Percentiles rank a stretch among this genome's conserved stretches.
phyloP scores from a whole-genome alignment of 2,113 vertebrate genomes.

The Salminus brasiliensis region DNA sequence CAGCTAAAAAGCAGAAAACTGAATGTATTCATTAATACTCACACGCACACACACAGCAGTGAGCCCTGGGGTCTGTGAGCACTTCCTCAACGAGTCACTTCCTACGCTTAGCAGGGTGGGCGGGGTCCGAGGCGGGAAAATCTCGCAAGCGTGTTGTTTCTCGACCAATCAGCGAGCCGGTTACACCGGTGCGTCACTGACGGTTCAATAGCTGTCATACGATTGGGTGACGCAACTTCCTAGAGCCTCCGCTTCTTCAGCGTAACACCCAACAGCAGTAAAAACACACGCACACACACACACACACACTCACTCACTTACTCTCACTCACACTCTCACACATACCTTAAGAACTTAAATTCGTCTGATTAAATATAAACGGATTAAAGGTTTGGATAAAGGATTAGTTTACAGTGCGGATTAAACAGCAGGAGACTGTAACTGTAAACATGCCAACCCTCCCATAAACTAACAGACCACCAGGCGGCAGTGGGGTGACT shows the following conservation, averaged over 20 bases:
- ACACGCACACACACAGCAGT: not conserved
- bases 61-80: not conserved
- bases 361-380: not conserved
- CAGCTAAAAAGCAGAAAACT: not conserved
- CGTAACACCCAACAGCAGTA: not conserved
- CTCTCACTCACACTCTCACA: too few relatives aligned
- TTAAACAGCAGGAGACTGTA: too few relatives aligned
- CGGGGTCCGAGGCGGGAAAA: not conserved
- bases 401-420: too few relatives aligned
- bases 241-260: not conserved
- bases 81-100: not conserved
- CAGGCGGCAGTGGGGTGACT: too few relatives aligned
- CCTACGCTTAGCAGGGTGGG: not conserved
- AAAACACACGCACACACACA: too few relatives aligned
- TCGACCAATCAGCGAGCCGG: not conserved
- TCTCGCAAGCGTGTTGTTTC: not conserved
- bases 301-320: too few relatives aligned
- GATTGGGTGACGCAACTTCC: not conserved
- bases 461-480: too few relatives aligned
- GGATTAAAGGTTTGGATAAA: not conserved
- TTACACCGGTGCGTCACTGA: not conserved
- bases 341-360: not conserved
- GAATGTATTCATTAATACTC: not conserved
- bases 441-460: too few relatives aligned
- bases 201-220: not conserved